Percentiles rank a stretch among this genome's conserved stretches.
Conservation (phyloP, 2,113 vertebrate species). For the Lagenorhynchus albirostris region DNA sequence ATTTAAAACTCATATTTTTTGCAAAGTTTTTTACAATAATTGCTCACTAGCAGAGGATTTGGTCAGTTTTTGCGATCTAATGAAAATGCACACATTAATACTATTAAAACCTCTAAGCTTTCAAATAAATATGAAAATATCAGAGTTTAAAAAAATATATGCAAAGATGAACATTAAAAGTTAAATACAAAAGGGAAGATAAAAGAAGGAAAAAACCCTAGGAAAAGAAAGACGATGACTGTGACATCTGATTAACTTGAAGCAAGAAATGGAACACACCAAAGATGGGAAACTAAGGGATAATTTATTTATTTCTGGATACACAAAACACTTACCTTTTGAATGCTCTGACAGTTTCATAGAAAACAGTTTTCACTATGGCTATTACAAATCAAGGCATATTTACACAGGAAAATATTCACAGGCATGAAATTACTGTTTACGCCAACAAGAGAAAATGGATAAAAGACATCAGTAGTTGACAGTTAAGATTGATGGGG, state of each 20-base stretch:
- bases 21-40: background rate
- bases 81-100: background rate
- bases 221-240: background rate
- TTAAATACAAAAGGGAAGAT: background rate
- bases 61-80: background rate
- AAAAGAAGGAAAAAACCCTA: background rate
- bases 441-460: background rate
- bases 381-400: background rate
- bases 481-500: background rate
- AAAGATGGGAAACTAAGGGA: background rate
- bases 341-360: background rate
- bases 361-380: background rate
- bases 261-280: background rate
- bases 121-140: background rate
- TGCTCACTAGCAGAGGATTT: background rate
- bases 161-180: background rate
- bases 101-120: background rate
- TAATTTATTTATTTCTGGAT: background rate
- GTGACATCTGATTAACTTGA: background rate
- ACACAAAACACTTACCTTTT: background rate
- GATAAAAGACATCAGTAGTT: background rate
- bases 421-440: background rate
- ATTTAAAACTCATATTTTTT: background rate
- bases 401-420: background rate
- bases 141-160: background rate